Conservation (phyloP, 2,888 invertebrate species). For the Aplocera efformata region DNA sequence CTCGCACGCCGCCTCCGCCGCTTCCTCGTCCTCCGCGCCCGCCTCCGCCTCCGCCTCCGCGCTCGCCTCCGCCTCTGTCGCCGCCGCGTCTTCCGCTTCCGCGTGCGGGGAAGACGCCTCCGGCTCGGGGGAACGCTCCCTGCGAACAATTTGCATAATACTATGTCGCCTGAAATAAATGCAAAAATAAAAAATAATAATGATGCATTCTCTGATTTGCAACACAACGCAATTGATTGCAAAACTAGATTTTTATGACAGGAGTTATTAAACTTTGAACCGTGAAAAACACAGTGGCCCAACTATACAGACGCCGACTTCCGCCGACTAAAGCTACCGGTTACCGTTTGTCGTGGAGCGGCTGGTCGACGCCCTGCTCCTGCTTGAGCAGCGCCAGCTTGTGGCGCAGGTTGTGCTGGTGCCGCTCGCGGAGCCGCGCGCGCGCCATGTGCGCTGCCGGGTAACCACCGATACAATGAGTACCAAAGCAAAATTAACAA, state of each 20-base stretch:
- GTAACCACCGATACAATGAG: too few relatives aligned
- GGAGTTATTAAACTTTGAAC: too few relatives aligned
- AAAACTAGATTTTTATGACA: too few relatives aligned
- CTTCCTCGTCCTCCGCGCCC: slow-evolving; percentile 28
- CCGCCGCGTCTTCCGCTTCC: slow-evolving; percentile 19
- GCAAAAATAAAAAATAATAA: too few relatives aligned
- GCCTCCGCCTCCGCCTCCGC: slow-evolving; percentile 24
- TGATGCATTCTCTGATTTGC: too few relatives aligned
- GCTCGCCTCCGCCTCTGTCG: slow-evolving; percentile 25
- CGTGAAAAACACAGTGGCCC: too few relatives aligned
- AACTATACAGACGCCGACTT: too few relatives aligned
- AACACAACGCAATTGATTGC: too few relatives aligned
- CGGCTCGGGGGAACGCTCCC: slow-evolving; percentile 1
- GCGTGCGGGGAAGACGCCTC: slow-evolving; percentile 4
- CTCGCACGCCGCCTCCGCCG: slow-evolving; percentile 43
- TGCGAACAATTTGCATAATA: background rate
- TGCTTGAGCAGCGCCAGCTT: slow-evolving; percentile 95
- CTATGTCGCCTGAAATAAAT: too few relatives aligned
- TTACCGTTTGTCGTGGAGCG: background rate
- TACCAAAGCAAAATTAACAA: too few relatives aligned
- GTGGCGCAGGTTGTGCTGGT: slow-evolving; percentile 92
- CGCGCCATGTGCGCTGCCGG: slow-evolving; percentile 95
- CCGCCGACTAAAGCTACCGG: too few relatives aligned
- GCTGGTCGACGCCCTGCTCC: slow-evolving; percentile 82
- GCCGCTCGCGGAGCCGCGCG: slow-evolving; percentile 93